Evolutionary conservation across 1,140 invertebrate species (phyloP).

Genomic region (Oedothorax gibbosus): DNA sequence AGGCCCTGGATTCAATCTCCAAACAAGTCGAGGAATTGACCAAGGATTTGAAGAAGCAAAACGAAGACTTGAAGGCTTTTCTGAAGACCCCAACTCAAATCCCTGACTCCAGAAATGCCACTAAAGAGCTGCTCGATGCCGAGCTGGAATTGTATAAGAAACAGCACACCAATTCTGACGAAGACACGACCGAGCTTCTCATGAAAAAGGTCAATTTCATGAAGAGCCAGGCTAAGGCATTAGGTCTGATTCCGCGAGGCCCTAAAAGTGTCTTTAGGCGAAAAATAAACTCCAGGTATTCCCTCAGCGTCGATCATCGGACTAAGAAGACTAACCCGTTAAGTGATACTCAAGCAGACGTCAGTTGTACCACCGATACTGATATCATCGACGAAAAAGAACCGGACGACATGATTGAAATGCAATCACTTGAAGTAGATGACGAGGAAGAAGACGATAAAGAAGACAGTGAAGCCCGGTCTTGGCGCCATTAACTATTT

Average conservation of each 20-base stretch:
- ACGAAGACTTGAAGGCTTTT: not conserved
- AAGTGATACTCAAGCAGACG: slow-evolving; percentile 30
- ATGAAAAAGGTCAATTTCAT: slow-evolving; percentile 78
- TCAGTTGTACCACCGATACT: too few relatives aligned
- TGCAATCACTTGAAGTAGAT: slow-evolving; percentile 63
- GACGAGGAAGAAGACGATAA: slow-evolving; percentile 73
- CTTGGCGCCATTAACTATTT: slow-evolving; percentile 70
- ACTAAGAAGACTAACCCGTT: not conserved
- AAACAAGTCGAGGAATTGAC: too few relatives aligned
- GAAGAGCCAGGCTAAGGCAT: slow-evolving; percentile 70
- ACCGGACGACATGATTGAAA: too few relatives aligned
- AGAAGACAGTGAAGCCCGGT: slow-evolving; percentile 73
- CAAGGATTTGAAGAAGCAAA: too few relatives aligned
- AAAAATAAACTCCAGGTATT: slow-evolving; percentile 79
- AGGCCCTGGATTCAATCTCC: too few relatives aligned
- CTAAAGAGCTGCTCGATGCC: slow-evolving; percentile 85
- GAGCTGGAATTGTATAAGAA: slow-evolving; percentile 88
- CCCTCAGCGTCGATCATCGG: slow-evolving; percentile 57
- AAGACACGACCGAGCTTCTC: slow-evolving; percentile 79
- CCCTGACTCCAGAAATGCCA: too few relatives aligned
- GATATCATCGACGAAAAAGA: too few relatives aligned
- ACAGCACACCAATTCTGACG: slow-evolving; percentile 82
- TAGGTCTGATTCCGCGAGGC: slow-evolving; percentile 63
- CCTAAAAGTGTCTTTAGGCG: slow-evolving; percentile 66
- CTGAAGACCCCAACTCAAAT: too few relatives aligned